Percentiles rank a stretch among this genome's conserved stretches.
Evolutionary conservation across 2,113 vertebrate genomes (phyloP).

Genomic region (Spheniscus mendiculus): DNA sequence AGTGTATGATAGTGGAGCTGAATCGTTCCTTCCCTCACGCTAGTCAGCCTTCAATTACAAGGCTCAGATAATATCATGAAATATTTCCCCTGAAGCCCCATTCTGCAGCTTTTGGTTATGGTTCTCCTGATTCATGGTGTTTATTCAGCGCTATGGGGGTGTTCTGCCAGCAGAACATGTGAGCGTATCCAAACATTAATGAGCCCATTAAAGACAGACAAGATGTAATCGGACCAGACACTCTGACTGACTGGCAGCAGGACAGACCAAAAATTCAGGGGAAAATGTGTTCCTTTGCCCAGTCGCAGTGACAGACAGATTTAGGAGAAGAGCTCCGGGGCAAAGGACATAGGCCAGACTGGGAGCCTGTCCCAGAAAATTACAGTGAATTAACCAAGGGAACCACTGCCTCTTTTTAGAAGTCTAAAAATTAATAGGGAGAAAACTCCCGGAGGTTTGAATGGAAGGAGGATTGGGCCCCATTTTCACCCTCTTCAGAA

Average conservation of each 20-base stretch:
- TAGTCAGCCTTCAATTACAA: conserved; percentile 42
- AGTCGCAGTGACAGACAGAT: background rate
- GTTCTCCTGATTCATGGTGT: conserved; percentile 15
- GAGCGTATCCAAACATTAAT: conserved; percentile 38
- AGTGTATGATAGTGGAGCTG: background rate
- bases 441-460: background rate
- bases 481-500: background rate
- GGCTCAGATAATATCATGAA: conserved; percentile 26
- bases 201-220: conserved; percentile 32
- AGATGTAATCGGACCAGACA: background rate
- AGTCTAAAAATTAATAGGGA: background rate
- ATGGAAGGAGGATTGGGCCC: background rate
- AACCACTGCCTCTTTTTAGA: background rate
- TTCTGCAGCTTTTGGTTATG: background rate
- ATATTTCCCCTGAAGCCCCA: conserved; percentile 46
- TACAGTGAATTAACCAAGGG: background rate
- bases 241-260: background rate
- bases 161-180: background rate
- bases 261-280: background rate
- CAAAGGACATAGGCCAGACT: background rate
- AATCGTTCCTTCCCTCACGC: background rate
- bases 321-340: conserved; percentile 19
- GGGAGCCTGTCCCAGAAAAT: conserved; percentile 14
- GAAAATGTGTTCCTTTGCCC: background rate
- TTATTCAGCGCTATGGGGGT: conserved; percentile 15